Percentiles rank a stretch among this genome's conserved stretches.
These are phyloP conservation scores for Acrocera orbiculus DNA, from an alignment of 2,888 invertebrate genomes.

Conservation along the genomic window DNA sequence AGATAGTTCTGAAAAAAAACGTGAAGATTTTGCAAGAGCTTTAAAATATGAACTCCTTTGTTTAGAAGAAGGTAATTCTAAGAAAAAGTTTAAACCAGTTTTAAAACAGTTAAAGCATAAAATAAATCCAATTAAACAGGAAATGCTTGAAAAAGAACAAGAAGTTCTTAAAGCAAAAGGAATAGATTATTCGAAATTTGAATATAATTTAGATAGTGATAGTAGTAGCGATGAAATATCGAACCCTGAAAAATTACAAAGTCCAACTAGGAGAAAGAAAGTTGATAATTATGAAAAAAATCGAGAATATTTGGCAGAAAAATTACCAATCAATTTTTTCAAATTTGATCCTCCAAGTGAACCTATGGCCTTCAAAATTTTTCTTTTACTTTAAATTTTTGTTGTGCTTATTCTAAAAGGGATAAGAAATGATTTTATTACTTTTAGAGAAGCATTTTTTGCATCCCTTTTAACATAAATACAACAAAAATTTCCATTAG, in stretches of 20 bases:
- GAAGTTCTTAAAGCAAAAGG: constrained; percentile 26
- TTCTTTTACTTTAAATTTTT: too few species aligned
- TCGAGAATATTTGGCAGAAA: constrained; percentile 27
- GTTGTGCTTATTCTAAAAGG: too few species aligned
- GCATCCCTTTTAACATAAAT: too few species aligned
- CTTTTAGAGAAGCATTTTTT: too few species aligned
- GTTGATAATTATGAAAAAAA: constrained; percentile 28
- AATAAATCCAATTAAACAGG: constrained; percentile 28
- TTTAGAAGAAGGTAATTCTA: constrained; percentile 26
- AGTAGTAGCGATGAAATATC: constrained; percentile 20
- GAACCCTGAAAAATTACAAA: constrained; percentile 18
- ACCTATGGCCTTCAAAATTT: too few species aligned
- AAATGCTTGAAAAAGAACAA: constrained; percentile 27
- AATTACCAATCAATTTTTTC: constrained; percentile 27
- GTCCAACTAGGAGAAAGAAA: constrained; percentile 18
- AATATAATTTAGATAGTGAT: constrained; percentile 13
- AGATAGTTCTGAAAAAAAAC: constrained; percentile 16
- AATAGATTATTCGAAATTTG: constrained; percentile 26
- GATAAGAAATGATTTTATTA: too few species aligned
- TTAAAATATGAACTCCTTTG: constrained; percentile 24
- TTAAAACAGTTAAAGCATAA: constrained; percentile 26
- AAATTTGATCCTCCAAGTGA: constrained; percentile 15
- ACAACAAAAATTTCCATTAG: too few species aligned
- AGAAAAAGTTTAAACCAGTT: constrained; percentile 28
- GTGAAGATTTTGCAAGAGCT: constrained; percentile 14